Evolutionary conservation across 2,113 vertebrate species (phyloP).

Genomic region (Climacteris rufus): DNA sequence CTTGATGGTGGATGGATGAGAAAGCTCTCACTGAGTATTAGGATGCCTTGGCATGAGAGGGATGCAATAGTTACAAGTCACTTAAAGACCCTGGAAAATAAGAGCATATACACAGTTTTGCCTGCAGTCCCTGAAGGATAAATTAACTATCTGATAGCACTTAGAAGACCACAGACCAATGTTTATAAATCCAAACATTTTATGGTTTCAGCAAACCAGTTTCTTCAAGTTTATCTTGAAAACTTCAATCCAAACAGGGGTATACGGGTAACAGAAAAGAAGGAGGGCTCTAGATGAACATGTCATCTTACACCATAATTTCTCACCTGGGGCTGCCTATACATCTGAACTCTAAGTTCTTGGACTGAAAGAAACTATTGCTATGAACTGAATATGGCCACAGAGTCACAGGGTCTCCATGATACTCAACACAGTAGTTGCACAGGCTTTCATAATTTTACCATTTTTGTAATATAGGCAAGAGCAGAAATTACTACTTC

Average conservation of each 20-base stretch:
- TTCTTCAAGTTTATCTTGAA: not conserved
- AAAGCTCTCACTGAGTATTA: not conserved
- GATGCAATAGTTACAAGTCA: not conserved
- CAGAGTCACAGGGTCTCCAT: not conserved
- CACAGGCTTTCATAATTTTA: not conserved
- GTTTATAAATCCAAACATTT: not conserved
- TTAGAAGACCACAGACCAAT: not conserved
- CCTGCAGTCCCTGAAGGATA: not conserved
- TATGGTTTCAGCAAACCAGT: not conserved
- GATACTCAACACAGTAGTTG: accelerated
- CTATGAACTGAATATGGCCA: not conserved
- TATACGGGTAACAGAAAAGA: not conserved
- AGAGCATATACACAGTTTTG: not conserved
- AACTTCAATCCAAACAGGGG: not conserved
- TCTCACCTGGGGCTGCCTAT: not conserved
- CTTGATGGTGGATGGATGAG: not conserved
- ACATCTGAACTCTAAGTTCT: not conserved
- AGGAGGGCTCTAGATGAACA: not conserved
- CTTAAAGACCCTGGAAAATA: not conserved
- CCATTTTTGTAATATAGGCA: not conserved
- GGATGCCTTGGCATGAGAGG: not conserved
- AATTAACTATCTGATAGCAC: not conserved
- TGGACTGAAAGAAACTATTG: not conserved
- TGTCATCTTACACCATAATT: not conserved
- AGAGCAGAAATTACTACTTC: not conserved